A percentile compares a stretch with the other conserved stretches of the same genome.
Evolutionary conservation across 2,113 vertebrate genomes (phyloP).

Genomic region (Dryoscopus gambensis): DNA sequence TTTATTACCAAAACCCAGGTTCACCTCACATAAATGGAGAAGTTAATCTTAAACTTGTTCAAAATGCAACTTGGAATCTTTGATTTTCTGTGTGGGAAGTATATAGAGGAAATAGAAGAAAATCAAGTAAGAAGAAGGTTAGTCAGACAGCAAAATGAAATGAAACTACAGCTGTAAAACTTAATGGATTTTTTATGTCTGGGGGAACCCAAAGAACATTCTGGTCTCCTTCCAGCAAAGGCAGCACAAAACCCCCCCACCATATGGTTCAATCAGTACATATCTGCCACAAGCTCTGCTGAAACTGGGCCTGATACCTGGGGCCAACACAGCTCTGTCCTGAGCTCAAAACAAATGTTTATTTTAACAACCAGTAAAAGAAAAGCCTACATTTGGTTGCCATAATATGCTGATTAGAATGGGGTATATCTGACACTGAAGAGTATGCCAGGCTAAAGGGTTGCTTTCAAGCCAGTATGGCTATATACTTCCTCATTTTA

Average conservation of each 20-base stretch:
- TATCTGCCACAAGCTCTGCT: neutral
- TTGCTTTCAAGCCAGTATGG: neutral
- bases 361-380: neutral
- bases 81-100: neutral
- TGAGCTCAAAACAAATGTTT: neutral
- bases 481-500: neutral
- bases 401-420: neutral
- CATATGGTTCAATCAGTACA: neutral
- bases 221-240: neutral
- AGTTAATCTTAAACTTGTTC: constrained; percentile 2
- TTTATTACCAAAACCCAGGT: neutral
- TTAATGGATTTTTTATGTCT: neutral
- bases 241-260: neutral
- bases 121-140: neutral
- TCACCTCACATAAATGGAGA: neutral
- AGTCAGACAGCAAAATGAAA: neutral
- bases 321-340: neutral
- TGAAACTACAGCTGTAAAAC: neutral
- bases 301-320: neutral
- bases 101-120: neutral
- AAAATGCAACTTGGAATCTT: neutral
- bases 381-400: neutral
- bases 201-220: neutral
- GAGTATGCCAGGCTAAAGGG: neutral
- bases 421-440: neutral